A percentile compares a stretch with the other conserved stretches of the same genome.
Conservation (phyloP, 2,113 vertebrate species). For the Tichodroma muraria region DNA sequence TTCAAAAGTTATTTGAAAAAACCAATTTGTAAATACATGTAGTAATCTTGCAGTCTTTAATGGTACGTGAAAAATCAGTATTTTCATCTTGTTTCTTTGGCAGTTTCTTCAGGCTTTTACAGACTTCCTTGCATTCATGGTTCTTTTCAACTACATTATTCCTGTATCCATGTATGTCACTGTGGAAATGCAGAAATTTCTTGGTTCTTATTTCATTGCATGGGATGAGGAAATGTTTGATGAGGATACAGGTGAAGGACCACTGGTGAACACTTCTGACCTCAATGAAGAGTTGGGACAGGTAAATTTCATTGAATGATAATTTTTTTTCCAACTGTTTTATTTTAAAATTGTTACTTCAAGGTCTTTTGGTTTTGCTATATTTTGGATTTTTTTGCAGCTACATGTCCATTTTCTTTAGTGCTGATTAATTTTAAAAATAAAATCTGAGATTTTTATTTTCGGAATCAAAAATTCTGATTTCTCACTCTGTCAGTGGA, state of each 20-base stretch:
- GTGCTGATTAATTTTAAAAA: neutral
- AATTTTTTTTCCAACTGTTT: neutral
- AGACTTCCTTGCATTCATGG: constrained; percentile 98
- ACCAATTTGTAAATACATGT: neutral
- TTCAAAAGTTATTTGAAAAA: neutral
- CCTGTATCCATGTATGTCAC: constrained; percentile 99
- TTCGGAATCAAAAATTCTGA: neutral
- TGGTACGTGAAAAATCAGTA: neutral
- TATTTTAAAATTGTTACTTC: neutral
- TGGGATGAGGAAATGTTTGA: constrained; percentile 99
- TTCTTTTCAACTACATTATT: constrained; percentile 99
- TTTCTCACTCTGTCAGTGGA: neutral
- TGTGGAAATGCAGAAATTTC: constrained; percentile 99
- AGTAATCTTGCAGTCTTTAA: neutral
- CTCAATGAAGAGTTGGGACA: constrained; percentile 97
- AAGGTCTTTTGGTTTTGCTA: neutral
- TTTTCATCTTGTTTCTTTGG: constrained; percentile 9
- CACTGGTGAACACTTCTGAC: constrained; percentile 95
- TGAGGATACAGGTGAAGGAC: constrained; percentile 85
- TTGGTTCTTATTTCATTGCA: constrained; percentile 95
- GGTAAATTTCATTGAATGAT: constrained; percentile 61
- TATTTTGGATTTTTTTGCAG: neutral
- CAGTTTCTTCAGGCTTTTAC: constrained; percentile 91
- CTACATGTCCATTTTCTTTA: neutral
- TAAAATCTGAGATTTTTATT: neutral